phyloP scores from a whole-genome alignment of 2,888 invertebrate genomes.

The Aethes cnicana region DNA sequence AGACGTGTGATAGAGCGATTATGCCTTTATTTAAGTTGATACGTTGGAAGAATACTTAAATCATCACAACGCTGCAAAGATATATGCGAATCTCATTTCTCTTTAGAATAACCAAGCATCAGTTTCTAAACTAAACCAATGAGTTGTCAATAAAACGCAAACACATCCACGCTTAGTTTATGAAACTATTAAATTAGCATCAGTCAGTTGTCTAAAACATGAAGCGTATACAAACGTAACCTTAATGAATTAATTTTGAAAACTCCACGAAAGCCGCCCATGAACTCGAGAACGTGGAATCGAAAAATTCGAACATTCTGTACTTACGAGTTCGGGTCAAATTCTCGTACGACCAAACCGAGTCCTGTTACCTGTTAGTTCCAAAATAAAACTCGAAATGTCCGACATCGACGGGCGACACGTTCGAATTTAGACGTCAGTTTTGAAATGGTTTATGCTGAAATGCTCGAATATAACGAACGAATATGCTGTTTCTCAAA shows the following conservation, averaged over 20 bases:
- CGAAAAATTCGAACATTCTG: conserved; percentile 4
- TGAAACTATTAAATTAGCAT: neutral
- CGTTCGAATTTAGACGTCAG: neutral
- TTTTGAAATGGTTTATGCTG: too few species aligned
- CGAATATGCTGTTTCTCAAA: too few species aligned
- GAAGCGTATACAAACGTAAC: neutral
- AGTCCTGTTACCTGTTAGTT: neutral
- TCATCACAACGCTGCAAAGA: neutral
- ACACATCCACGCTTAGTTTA: too few species aligned
- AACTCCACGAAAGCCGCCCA: neutral
- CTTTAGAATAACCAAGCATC: too few species aligned
- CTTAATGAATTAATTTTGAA: conserved; percentile 3
- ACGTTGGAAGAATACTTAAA: neutral
- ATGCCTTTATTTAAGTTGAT: neutral
- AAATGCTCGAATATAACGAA: too few species aligned
- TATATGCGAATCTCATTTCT: neutral
- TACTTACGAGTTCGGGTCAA: neutral
- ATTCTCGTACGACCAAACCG: conserved; percentile 9
- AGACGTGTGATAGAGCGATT: conserved; percentile 12
- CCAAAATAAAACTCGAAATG: neutral
- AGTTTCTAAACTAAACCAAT: too few species aligned
- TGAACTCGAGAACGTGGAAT: neutral
- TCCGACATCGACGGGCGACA: neutral
- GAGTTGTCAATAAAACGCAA: too few species aligned
- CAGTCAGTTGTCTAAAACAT: neutral